Evolutionary conservation across 2,888 invertebrate genomes (phyloP).

Genomic region (Baronia brevicornis): DNA sequence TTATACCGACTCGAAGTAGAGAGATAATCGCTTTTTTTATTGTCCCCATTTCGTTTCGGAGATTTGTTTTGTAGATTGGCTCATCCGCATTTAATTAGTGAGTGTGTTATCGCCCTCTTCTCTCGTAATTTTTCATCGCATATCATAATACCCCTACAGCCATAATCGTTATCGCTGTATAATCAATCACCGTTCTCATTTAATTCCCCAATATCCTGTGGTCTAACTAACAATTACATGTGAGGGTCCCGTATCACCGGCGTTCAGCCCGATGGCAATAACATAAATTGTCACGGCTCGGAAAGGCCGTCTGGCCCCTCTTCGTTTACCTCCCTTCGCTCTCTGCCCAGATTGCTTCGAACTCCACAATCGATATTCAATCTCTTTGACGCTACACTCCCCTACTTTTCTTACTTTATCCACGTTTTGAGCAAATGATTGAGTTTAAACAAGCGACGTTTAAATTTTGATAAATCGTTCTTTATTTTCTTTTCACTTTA

Average conservation of each 20-base stretch:
- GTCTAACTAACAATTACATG: slow-evolving; percentile 71
- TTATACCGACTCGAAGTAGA: slow-evolving; percentile 33
- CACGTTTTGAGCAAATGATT: slow-evolving; percentile 59
- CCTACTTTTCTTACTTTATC: slow-evolving; percentile 64
- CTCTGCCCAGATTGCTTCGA: slow-evolving; percentile 57
- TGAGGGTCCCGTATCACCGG: slow-evolving; percentile 62
- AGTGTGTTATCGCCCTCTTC: slow-evolving; percentile 23
- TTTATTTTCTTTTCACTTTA: too few species aligned
- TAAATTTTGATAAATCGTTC: slow-evolving; percentile 4
- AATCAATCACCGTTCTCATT: slow-evolving; percentile 67
- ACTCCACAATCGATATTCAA: slow-evolving; percentile 73
- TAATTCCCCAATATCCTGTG: slow-evolving; percentile 72
- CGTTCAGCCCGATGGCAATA: slow-evolving; percentile 62
- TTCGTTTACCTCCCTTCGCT: slow-evolving; percentile 18
- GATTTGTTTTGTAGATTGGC: slow-evolving; percentile 41
- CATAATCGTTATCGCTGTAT: slow-evolving; percentile 61
- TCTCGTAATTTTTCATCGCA: slow-evolving; percentile 45
- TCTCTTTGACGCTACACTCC: slow-evolving; percentile 70
- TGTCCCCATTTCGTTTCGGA: slow-evolving; percentile 33
- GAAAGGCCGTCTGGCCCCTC: slow-evolving; percentile 39
- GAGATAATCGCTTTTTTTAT: slow-evolving; percentile 35
- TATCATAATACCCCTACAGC: slow-evolving; percentile 42
- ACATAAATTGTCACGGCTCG: slow-evolving; percentile 71
- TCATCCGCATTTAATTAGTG: slow-evolving; percentile 28
- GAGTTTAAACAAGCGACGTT: slow-evolving; percentile 39